Evolutionary conservation across 2,888 invertebrate species (phyloP), one percentile per base, ranked within the genome.

Genomic region (Zhengitettix transpicula): DNA sequence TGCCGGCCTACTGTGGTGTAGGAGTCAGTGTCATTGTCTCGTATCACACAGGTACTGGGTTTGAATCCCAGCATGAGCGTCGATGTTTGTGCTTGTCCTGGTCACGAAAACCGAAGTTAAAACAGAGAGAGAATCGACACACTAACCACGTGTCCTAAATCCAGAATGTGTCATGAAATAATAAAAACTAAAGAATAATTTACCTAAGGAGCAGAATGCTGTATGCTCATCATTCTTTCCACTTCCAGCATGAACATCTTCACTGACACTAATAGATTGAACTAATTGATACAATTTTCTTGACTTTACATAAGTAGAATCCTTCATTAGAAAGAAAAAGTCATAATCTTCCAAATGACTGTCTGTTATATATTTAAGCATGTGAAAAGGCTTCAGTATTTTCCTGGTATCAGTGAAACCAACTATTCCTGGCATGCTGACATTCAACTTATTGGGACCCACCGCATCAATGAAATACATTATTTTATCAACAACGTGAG

Each of bases 331-430:
- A 71, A 91, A 87, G 75, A 94, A 96, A 76, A 89, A 97, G 73
- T 97, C 94, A 73, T 87, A 97, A 67, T 88, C 89, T 67, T 94
- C 87, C 44, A 88, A 75, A 74, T 87, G 92, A 71, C 91, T 91
- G 67, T 94, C 93, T 0, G 85, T 84, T 12, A 96, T 83, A 71
- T 94, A 95, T 71, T 92, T 92, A 54, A 96, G 77, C 17, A 89
- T 84, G 70, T 92, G 91, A 72, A 94, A 89, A 0, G 92, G 90
- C 66, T 88, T 81, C 15, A 90, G 77, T 71, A 85, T 81, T 71
- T 75, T 82, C 66, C 77, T 81, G 0, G 82, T 85, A 71, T 93
- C 92, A 0, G 90, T 87, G 70, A 95, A 93, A 1, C 89, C 90
- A 0, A 95, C 90, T 58, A 94, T 84, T 64, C 87, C 86, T 51